Evolutionary conservation across 2,113 vertebrate genomes (phyloP).

Genomic region (Pterocles orientalis): DNA sequence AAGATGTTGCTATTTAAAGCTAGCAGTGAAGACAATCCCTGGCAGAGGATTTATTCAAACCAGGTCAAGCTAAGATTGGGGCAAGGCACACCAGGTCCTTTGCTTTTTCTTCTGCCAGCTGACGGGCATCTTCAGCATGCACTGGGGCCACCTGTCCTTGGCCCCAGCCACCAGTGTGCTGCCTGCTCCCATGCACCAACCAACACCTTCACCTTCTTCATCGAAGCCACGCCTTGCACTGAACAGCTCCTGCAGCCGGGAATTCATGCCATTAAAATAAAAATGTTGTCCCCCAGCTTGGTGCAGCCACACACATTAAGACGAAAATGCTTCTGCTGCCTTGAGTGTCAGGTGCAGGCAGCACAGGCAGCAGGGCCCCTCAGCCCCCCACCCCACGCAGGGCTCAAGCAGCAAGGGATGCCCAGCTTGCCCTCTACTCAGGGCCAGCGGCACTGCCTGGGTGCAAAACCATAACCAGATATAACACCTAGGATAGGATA

Average conservation of each 20-base stretch:
- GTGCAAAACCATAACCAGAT: background rate
- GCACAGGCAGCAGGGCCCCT: background rate
- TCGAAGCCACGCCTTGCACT: background rate
- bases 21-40: background rate
- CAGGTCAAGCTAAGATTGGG: conserved; percentile 16
- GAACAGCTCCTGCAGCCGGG: background rate
- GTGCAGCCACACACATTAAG: fast-evolving
- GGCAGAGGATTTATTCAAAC: conserved; percentile 21
- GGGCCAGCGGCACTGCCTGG: background rate
- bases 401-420: background rate
- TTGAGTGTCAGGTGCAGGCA: background rate
- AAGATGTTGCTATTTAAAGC: conserved; percentile 48
- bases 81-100: background rate
- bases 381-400: fast-evolving
- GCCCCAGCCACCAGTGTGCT: fast-evolving
- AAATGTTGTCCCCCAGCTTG: background rate
- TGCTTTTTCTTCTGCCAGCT: background rate
- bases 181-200: background rate
- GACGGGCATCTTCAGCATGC: background rate
- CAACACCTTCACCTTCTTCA: fast-evolving
- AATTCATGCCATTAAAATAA: background rate
- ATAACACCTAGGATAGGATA: background rate
- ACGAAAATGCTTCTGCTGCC: background rate
- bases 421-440: background rate
- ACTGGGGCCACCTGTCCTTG: background rate